These are phyloP conservation scores for Microplitis mediator DNA, from an alignment of 1,140 invertebrate species.

Conservation along the genomic window DNA sequence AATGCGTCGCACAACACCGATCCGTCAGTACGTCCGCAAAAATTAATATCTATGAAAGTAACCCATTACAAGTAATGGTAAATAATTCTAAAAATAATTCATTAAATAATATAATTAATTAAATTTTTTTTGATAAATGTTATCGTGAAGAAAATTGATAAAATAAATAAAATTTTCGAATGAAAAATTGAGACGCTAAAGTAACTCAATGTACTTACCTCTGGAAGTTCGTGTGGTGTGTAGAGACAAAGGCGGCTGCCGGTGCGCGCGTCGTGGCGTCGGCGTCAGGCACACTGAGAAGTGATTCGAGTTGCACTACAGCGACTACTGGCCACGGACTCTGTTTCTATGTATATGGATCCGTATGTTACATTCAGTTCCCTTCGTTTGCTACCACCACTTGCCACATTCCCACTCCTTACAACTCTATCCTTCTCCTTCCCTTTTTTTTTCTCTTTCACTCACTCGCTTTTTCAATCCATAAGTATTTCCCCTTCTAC, in stretches of 20 bases:
- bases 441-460: not conserved
- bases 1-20: slow-evolving; percentile 23
- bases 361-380: slow-evolving; percentile 4
- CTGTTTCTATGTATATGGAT: not conserved
- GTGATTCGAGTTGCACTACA: slow-evolving; percentile 22
- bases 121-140: not conserved
- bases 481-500: not conserved
- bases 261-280: slow-evolving; percentile 27
- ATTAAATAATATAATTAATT: slow-evolving; percentile 3
- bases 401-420: not conserved
- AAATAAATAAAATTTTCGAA: not conserved
- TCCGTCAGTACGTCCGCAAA: slow-evolving; percentile 4
- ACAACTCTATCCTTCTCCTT: not conserved
- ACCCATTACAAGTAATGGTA: not conserved
- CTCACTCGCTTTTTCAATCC: not conserved
- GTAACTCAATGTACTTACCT: slow-evolving; percentile 18
- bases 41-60: slow-evolving; percentile 30
- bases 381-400: not conserved
- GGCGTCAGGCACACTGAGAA: slow-evolving; percentile 26
- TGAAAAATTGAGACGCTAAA: not conserved
- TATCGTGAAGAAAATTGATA: not conserved
- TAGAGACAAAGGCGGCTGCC: slow-evolving; percentile 29
- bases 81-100: slow-evolving; percentile 1
- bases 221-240: slow-evolving; percentile 22
- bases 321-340: slow-evolving; percentile 23